phyloP scores from a whole-genome alignment of 2,888 invertebrate species.

The Eueremaeus valkanovi region DNA sequence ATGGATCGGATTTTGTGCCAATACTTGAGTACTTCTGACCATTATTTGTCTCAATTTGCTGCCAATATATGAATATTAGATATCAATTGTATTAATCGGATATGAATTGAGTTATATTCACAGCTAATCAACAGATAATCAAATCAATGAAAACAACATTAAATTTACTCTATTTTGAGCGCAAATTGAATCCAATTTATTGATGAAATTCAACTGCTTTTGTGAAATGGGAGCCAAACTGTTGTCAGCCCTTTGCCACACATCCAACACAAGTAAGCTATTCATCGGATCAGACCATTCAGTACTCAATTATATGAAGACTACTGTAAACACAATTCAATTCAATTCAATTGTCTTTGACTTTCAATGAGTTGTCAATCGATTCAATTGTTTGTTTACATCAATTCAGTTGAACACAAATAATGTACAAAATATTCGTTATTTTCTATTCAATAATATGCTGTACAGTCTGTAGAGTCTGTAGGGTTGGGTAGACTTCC shows the following conservation, averaged over 20 bases:
- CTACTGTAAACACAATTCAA: too few species aligned
- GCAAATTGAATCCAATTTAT: slow-evolving; percentile 8
- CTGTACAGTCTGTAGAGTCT: not conserved
- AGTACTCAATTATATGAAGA: too few species aligned
- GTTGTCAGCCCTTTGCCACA: slow-evolving; percentile 26
- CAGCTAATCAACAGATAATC: not conserved
- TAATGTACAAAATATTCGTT: not conserved
- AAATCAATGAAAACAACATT: not conserved
- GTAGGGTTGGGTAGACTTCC: too few species aligned
- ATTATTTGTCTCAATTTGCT: slow-evolving; percentile 1
- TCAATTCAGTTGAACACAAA: not conserved
- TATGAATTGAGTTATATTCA: not conserved
- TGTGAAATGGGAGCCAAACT: not conserved
- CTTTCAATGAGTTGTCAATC: not conserved
- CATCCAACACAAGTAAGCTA: slow-evolving; percentile 13
- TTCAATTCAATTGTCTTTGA: not conserved
- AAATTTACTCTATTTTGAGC: not conserved
- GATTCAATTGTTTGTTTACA: not conserved
- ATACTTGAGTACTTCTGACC: not conserved
- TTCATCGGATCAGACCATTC: not conserved
- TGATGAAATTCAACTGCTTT: not conserved
- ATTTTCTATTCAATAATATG: not conserved
- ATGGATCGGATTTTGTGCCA: not conserved
- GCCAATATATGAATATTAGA: not conserved
- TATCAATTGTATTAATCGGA: not conserved